Conservation (phyloP, 2,888 invertebrate species). For the Diarsia dahlii region DNA sequence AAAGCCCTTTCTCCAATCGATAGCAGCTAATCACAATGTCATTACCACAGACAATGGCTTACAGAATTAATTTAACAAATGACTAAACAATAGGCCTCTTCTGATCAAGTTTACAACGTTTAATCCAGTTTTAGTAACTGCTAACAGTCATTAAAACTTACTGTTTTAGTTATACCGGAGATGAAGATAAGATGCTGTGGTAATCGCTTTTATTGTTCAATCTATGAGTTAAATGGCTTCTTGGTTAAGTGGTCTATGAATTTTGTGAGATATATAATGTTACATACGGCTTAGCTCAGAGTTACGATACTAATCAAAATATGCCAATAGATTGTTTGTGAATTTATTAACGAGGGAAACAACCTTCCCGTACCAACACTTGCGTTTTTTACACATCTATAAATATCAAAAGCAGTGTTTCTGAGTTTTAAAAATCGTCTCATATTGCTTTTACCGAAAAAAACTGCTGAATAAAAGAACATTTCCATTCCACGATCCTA, state of each 20-base stretch:
- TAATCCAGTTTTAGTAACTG: constrained; percentile 61
- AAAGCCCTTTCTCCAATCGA: constrained; percentile 37
- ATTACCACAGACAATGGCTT: constrained; percentile 48
- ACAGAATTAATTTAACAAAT: constrained; percentile 62
- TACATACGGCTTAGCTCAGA: neutral
- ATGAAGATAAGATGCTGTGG: constrained; percentile 43
- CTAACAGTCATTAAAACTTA: constrained; percentile 59
- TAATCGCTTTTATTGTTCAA: constrained; percentile 49
- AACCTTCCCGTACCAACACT: too few relatives aligned
- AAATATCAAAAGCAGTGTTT: neutral
- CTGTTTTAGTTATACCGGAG: constrained; percentile 36
- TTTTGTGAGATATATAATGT: neutral
- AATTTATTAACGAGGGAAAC: too few relatives aligned
- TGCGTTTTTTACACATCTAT: neutral
- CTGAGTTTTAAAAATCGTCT: neutral
- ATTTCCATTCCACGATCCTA: constrained; percentile 29
- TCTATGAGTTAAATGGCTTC: constrained; percentile 38
- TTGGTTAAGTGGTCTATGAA: constrained; percentile 3
- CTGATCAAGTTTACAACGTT: constrained; percentile 53
- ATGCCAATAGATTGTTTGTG: neutral
- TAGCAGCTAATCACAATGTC: constrained; percentile 26
- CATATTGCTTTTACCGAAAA: neutral
- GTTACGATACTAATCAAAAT: neutral
- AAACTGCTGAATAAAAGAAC: constrained; percentile 37
- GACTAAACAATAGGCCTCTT: constrained; percentile 44